Base-by-base conservation (phyloP, 92 coral and sea anemone species). In the Siderastrea siderea region DNA sequence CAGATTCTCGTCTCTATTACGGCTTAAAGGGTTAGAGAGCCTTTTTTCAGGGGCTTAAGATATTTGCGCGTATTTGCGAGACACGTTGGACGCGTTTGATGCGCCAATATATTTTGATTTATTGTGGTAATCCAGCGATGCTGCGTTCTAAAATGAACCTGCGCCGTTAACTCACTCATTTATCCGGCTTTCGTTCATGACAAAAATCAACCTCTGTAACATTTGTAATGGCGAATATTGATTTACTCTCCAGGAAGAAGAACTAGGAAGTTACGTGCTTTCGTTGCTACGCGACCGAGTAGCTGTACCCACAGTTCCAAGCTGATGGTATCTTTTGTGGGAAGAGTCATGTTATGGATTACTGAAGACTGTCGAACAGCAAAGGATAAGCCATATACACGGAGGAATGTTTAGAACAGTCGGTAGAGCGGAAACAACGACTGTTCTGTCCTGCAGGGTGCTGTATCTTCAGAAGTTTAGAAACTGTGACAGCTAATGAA, bases 231-330 rank as follows among this genome's bases (percentile, higher is more conserved):
- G 44, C 14, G 2, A 6, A 52, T n/a, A 8, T 81, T 55, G 7
- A 54, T 3, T 48, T 84, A 38, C 59, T 60, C 62, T 49, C 47
- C 73, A 95, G 98, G 98, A 93, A 77, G 98, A 95, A 80, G 98
- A 95, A 73, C 91, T 95, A 14, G 98, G 98, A 17, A 95, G 98
- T 86, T 94, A 87, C 79, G 94, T 95, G 78, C 68, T 95, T 7
- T 86, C 93, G 13, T 85, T 95, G 50, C 90, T 95, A 47, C 90
- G 90, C 38, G 72, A 83, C 72, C 83, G 85, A 60, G 52, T 26
- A 72, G 49, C 51, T 52, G 6, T 14, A 12, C 45, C 80, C 9
- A 16, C 57, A n/a, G 78, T 38, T 16, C 3, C 78, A 74, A 74
- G 47, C 78, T 73, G 78, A 73, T 52, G 61, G 14, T 47, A 5